Base-by-base conservation (phyloP, 2,113 vertebrate species). In the Bombycilla garrulus region DNA sequence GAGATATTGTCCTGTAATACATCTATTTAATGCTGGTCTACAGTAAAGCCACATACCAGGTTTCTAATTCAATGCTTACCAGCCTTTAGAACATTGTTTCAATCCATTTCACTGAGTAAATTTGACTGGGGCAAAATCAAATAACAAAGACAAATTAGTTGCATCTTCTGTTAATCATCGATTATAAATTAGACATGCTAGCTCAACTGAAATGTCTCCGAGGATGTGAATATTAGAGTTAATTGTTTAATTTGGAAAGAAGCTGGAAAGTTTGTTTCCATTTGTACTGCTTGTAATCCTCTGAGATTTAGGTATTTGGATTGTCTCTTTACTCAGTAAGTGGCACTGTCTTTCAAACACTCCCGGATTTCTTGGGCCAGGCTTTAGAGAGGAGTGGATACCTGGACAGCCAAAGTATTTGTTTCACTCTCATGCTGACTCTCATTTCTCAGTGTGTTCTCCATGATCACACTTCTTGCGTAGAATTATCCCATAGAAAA, bases 101-200 rank as follows among this genome's bases (percentile, higher is more conserved):
- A 94, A 94, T 96, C 86, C 81, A 83, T 90, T 95, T 96, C 93
- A 80, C 92, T 96, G 96, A 97, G 86, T 76, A 96, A 95, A 92
- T 94, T 86, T 96, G 82, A 89, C 84, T 93, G 66, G 69, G 54
- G 77, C 40, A 93, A 96, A 95, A 95, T 69, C 96, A 97, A 97
- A 86, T 71, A 76, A 96, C 79, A 66, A 89, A 81, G 96, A 97
- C 88, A 96, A 79, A 88, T 84, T 92, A 97, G 86, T 90, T 82
- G 82, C 74, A 74, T 97, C 80, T 97, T 97, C 96, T 96, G 90
- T 97, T 96, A 96, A 97, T 97, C 95, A 95, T 91, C 66, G 84
- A 97, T 97, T 97, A 95, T 95, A 95, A 97, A 97, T 96, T 96
- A 97, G 82, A 92, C 87, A 72, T 94, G 72, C 86, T 95, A 96